A percentile compares a stretch with the other conserved stretches of the same genome.
These are phyloP conservation scores for Hyaena hyaena DNA, from an alignment of 2,113 vertebrate genomes.

Conservation along the genomic window DNA sequence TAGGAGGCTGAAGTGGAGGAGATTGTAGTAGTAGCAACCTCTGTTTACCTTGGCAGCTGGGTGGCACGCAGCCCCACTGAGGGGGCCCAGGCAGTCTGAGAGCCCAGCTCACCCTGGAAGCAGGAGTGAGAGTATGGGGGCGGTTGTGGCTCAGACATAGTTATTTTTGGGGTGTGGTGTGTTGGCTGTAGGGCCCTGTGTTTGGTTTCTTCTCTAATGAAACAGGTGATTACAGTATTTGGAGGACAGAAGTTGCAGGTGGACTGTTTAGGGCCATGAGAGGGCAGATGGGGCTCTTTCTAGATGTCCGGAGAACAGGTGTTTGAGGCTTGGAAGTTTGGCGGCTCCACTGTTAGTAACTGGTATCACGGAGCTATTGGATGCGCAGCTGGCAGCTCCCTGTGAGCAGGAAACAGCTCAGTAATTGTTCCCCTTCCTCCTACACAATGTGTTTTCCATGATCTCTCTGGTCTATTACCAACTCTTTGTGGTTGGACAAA, in stretches of 20 bases:
- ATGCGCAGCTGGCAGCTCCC: not conserved
- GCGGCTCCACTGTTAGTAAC: not conserved
- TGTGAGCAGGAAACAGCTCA: not conserved
- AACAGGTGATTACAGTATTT: slow-evolving; percentile 54
- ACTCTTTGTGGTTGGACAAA: slow-evolving; percentile 48
- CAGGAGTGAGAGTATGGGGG: slow-evolving; percentile 1
- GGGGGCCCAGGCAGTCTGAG: not conserved
- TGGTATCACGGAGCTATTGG: not conserved
- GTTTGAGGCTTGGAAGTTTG: not conserved
- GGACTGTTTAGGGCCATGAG: not conserved
- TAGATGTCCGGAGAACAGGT: not conserved
- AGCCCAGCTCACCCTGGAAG: slow-evolving; percentile 50
- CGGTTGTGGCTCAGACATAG: slow-evolving; percentile 43
- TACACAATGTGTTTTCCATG: slow-evolving; percentile 15
- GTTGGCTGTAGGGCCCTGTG: not conserved
- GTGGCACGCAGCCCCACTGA: slow-evolving; percentile 37
- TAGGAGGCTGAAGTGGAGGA: slow-evolving; percentile 61
- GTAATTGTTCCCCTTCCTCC: not conserved
- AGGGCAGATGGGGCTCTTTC: not conserved
- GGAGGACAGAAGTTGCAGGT: slow-evolving; percentile 62
- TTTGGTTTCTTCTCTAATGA: slow-evolving; percentile 60
- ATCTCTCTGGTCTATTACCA: slow-evolving; percentile 25
- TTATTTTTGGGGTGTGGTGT: not conserved
- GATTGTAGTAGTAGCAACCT: slow-evolving; percentile 58
- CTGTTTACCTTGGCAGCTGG: slow-evolving; percentile 76